Evolutionary conservation across 2,888 invertebrate genomes (phyloP), one percentile per base, ranked within the genome.

Genomic region (Hesperia comma): DNA sequence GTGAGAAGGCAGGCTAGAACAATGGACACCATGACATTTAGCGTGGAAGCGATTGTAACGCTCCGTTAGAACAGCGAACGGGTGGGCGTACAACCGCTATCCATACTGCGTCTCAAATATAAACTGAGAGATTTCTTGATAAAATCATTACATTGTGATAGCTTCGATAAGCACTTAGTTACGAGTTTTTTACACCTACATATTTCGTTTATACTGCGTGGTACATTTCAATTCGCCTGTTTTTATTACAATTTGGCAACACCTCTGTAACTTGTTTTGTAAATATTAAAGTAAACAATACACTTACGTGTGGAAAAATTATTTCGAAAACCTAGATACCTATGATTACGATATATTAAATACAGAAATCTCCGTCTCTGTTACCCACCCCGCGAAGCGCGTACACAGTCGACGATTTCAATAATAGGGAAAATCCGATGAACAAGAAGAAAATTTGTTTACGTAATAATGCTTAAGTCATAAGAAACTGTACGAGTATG

Each of bases 11-110:
- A 76, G 75, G 70, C 80, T 80, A 85, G 88, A 92, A 92, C 92
- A 92, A 92, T 92, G 83, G 88, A 88, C 84, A 90, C 89, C 90
- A 87, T 92, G 92, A 92, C 91, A 92, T 92, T 92, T 92, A 92
- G 88, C 88, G 90, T 90, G 90, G 90, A 90, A 89, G 86, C 89
- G 87, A 88, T 92, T 90, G 90, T 91, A 89, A 88, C 87, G 91
- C 88, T 80, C 88, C 87, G 91, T 86, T 90, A 82, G 85, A 87
- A 80, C 74, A 81, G 81, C 83, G 82, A 88, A 81, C 85, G 84
- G 84, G 85, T 79, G 80, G 81, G 84, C 88, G 86, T 80, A 87
- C 86, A 79, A 77, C 87, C 86, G 87, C 83, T 81, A 81, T 81
- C 79, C 78, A 79, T 82, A 78, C 80, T 82, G 79, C 82, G 83